Base-by-base conservation (phyloP, 1,140 invertebrate genomes). In the Drosophila melanica region DNA sequence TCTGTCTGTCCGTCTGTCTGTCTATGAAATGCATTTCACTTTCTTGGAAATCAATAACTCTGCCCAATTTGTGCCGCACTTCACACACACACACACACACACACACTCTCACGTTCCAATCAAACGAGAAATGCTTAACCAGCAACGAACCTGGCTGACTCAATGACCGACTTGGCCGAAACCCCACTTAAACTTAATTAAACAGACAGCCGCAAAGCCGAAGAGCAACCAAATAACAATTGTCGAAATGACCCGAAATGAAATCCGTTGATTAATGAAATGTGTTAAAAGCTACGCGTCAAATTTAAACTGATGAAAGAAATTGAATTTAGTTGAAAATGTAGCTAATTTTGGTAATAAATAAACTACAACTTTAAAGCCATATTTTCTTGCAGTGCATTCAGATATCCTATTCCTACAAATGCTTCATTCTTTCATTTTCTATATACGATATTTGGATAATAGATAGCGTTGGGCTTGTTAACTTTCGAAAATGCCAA, bases 41-140 rank as follows among this genome's bases (percentile, higher is more conserved):
- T 87, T 86, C 79, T 67, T 42, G 66, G 79, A 82, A 86, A 81
- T 87, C 82, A 87, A 87, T 87, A 82, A 76, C 59, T 72, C 11
- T 23, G 44, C 71, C 58, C 55, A 51, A 73, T 57, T 63, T 51
- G 47, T 63, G 75, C 70, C 71, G 41, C 55, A 57, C 50, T 30
- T 42, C 55, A 78, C 62, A 33, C 23, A 27, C 55, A 60, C 64
- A 50, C 55, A 78, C 62, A 33, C 23, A 27, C 55, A 60, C 64
- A 50, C 50, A 55, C 48, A 42, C 59, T 64, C 76, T 68, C 69
- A 65, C 69, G 72, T 48, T 68, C 65, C 58, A 65, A 82, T 82
- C 72, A 66, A 72, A 69, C 37, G 51, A 11, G 18, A 55, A 50
- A 42, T 18, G 23, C 27, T 42, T 59, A 45, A 58, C 55, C 45